Conservation (phyloP, 2,113 vertebrate genomes). For the Phylloscopus whistleri region DNA sequence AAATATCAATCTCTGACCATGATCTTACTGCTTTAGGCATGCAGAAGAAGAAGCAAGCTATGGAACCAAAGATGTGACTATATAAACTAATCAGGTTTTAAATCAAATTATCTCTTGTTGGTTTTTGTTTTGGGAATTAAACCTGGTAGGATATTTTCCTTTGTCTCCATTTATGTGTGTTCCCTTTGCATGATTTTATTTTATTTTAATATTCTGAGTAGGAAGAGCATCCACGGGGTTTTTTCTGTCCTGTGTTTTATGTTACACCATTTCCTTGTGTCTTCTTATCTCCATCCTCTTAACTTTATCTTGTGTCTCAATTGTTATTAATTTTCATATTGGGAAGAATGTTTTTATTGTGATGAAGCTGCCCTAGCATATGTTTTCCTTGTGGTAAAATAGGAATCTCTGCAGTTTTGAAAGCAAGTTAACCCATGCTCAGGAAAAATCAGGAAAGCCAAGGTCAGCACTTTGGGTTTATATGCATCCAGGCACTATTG, state of each 20-base stretch:
- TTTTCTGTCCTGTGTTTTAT: background rate
- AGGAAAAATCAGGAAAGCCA: background rate
- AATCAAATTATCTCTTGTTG: background rate
- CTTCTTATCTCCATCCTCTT: background rate
- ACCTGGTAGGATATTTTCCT: background rate
- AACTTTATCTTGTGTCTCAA: background rate
- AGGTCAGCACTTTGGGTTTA: background rate
- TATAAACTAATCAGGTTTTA: background rate
- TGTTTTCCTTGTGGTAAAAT: background rate
- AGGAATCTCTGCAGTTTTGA: background rate
- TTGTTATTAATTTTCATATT: background rate
- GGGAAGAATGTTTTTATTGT: background rate
- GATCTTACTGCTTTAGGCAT: background rate
- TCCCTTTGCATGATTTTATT: background rate
- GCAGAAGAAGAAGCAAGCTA: background rate
- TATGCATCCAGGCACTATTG: background rate
- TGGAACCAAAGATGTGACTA: background rate
- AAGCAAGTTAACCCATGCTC: background rate
- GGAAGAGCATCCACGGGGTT: background rate
- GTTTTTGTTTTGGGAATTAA: background rate
- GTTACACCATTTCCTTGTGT: background rate
- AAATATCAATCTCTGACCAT: background rate
- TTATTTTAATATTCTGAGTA: slow-evolving; percentile 17
- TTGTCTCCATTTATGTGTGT: background rate
- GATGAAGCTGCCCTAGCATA: background rate